Base-by-base conservation (phyloP, 2,888 invertebrate species). In the Sialis fuliginosa region DNA sequence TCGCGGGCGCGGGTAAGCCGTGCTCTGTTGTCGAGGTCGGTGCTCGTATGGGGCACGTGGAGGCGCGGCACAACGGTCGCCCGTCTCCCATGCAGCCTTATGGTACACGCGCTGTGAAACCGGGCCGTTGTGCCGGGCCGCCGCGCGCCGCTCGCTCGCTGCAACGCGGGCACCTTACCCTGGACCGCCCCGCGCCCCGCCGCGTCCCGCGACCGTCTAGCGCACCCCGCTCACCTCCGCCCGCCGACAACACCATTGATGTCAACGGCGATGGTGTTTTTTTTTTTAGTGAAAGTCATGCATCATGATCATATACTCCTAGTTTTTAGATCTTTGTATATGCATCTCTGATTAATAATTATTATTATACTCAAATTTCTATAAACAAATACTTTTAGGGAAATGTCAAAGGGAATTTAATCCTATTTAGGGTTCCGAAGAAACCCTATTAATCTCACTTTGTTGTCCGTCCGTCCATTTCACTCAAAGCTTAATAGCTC, bases 21-120 rank as follows among this genome's bases (percentile, higher is more conserved):
- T 65, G 67, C 58, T 63, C 66, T 64, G 70, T 74, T 74, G 72
- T 65, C 71, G 72, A 74, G 74, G 74, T 74, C 74, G 72, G 71
- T 68, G 72, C 69, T 71, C 72, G 68, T 67, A 22, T 22, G 4
- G 22, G 33, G 31, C 47, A 47, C 47, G 47, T 47, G 47, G 47
- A 39, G 47, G 47, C 47, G 42, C 35, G 42, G 47, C 33, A 41
- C 47, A 33, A 6, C 6, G 47, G 47, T 42, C 37, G 47, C 13
- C 35, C 42, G 32, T 46, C 8, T 40, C 22, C 9, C 30, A 35
- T 37, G 30, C 30, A 22, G 31, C 30, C 30, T 13, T 30, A n/a
- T 12, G 34, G 30, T 13, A 42, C 47, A 47, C 42, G 42, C 42
- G 47, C 47, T 13, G 31, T 30, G 10, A 41, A 9, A 30, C 22